These are phyloP conservation scores for Sinocyclocheilus anshuiensis DNA, from an alignment of 2,113 vertebrate species.

Conservation along the genomic window DNA sequence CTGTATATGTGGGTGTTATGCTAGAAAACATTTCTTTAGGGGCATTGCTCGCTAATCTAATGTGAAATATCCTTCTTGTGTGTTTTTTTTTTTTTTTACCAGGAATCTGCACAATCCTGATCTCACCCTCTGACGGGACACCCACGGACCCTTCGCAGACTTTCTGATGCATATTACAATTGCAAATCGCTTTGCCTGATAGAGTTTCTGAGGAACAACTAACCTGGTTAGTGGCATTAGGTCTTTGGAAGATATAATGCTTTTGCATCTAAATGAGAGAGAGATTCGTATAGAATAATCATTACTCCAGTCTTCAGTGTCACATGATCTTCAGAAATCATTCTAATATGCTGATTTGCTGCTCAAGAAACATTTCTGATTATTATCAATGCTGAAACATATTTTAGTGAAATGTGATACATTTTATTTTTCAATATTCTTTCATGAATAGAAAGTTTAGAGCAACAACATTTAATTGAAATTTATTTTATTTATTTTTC, in stretches of 20 bases:
- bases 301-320: background rate
- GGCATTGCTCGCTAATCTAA: background rate
- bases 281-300: background rate
- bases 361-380: background rate
- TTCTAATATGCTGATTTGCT: background rate
- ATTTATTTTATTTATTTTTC: too few species aligned
- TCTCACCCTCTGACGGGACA: background rate
- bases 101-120: background rate
- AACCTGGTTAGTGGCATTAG: background rate
- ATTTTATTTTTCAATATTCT: too few species aligned
- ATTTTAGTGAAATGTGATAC: background rate
- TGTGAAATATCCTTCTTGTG: background rate
- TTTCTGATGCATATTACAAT: too few species aligned
- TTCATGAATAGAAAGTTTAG: too few species aligned
- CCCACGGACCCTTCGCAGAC: background rate
- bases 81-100: background rate
- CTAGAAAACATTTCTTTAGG: background rate
- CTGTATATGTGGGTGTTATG: slow-evolving; percentile 6
- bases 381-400: background rate
- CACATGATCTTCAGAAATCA: too few species aligned
- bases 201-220: background rate
- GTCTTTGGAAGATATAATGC: background rate
- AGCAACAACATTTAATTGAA: too few species aligned
- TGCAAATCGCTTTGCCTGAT: background rate
- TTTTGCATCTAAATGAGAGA: background rate